Evolutionary conservation across 2,113 vertebrate genomes (phyloP), one percentile per base, ranked within the genome.

Genomic region (Oncorhynchus masou): DNA sequence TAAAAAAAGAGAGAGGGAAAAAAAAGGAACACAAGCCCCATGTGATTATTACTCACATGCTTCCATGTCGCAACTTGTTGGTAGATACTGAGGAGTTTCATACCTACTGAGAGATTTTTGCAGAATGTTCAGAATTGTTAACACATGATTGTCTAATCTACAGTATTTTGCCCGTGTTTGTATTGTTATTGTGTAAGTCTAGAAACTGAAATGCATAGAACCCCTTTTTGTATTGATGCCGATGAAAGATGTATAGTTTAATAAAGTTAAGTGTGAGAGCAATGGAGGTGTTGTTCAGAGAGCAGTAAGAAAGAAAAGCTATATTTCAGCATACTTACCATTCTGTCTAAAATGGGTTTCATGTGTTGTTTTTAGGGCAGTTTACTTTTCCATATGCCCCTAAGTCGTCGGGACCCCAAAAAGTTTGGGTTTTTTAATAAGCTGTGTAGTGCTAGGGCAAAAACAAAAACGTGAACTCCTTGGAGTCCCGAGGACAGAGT

Each of bases 231-330:
- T 82, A 73, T 24, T 62, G 16, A 79, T 77, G 20, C 75, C 34
- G 29, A 74, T 6, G 70, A 48, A 76, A 71, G 74, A 74, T 27
- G 78, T 27, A 39, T 67, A 12, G 65, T 16, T 64, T 31, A 91
- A 89, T 90, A 91, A 91, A 89, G 83, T 27, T 81, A 68, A 72
- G 25, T 31, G 59, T 82, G 74, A 69, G 2, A 79, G 2, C 49
- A 19, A 1, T 16, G 6, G 16, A 68, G 67, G 1, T 77, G 4
- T 51, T 5, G 51, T 54, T 54, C 51, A 54, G 19, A 6, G 2
- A 57, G 49, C 9, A 11, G 39, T 9, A 45, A 45, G 9, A 45
- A 45, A 45, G 11, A 64, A 9, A 24, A 64, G 9, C 16, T 22
- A 64, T 0, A 64, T 16, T 13, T 16, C 49, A 16, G 49, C 49